Evolutionary conservation across 2,888 invertebrate species (phyloP).

Genomic region (Drosophila meridiana): DNA sequence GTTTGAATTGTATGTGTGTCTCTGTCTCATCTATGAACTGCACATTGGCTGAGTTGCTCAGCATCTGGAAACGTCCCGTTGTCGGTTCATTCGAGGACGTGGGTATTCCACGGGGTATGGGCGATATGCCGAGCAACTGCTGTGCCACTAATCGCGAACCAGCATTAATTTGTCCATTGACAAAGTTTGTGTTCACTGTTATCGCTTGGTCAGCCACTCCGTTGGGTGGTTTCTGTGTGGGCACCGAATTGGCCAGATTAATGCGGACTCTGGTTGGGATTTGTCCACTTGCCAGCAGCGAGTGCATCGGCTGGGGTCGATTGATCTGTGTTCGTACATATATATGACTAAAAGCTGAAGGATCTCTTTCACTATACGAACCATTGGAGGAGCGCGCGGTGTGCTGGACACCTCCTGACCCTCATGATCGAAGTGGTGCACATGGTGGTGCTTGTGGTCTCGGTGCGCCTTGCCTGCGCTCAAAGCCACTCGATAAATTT

Average conservation of each 20-base stretch:
- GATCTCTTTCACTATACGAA: conserved; percentile 45
- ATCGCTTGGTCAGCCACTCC: conserved; percentile 58
- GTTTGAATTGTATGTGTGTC: conserved; percentile 81
- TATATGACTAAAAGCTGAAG: background rate
- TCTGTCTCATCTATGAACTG: conserved; percentile 87
- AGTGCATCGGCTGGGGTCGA: conserved; percentile 86
- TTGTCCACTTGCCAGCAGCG: conserved; percentile 87
- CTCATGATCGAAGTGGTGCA: conserved; percentile 91
- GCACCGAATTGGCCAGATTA: conserved; percentile 85
- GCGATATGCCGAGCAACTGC: conserved; percentile 85
- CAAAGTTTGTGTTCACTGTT: conserved; percentile 86
- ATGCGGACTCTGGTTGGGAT: conserved; percentile 86
- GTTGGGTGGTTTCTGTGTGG: conserved; percentile 5
- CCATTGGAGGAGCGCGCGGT: conserved; percentile 86
- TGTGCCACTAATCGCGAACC: conserved; percentile 87
- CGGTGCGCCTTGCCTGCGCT: conserved; percentile 94
- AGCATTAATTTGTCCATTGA: conserved; percentile 88
- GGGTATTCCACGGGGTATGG: conserved; percentile 18
- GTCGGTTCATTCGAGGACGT: conserved; percentile 13
- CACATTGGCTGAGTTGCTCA: conserved; percentile 87
- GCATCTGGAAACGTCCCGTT: conserved; percentile 63
- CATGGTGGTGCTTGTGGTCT: conserved; percentile 95
- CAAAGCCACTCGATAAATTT: conserved; percentile 92
- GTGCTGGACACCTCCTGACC: conserved; percentile 88
- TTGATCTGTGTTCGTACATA: conserved; percentile 79